Evolutionary conservation across 2,888 invertebrate genomes (phyloP), one percentile per base, ranked within the genome.

Genomic region (Caenorhabditis sp.): DNA sequence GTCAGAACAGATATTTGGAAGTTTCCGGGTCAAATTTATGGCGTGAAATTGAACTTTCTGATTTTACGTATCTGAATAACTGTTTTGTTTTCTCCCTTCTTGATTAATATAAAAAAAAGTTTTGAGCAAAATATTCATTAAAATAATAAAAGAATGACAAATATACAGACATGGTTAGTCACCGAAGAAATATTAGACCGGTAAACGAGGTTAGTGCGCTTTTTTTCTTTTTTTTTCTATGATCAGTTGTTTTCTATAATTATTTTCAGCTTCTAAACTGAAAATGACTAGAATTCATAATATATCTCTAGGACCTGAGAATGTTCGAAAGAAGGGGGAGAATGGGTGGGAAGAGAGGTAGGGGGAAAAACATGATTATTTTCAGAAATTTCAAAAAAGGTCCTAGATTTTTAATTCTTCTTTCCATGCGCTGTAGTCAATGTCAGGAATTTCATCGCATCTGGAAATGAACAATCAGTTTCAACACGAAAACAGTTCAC

Each of bases 381-480:
- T 1, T 27, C 17, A 17, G 19, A 31, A 24, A 58, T n/a, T 27
- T n/a, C 17, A 26, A 58, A 58, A 19, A n/a, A 58, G 19, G n/a
- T 57, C 27, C 64, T 69, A 73, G 43, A 68, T 54, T n/a, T 53
- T 57, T n/a, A 77, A 54, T 53, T 77, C 77, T 61, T 81, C 81
- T 69, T 77, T 77, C 81, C 81, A 81, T 17, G 68, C 78, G 43
- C 69, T 75, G 58, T 68, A 77, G 60, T 81, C 81, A 17, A 81
- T 68, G 57, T 78, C 81, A 17, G 69, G 62, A 12, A 81, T 72
- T 27, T 81, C 75, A 23, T 78, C 81, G 60, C 81, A 81, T 65
- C 74, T 76, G 59, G 5, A 66, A 77, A 66, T n/a, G n/a, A n/a
- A n/a, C n/a, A n/a, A n/a, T n/a, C n/a, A n/a, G n/a, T n/a, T n/a